A percentile compares a stretch with the other conserved stretches of the same genome.
phyloP scores from a whole-genome alignment of 2,888 invertebrate genomes.

The Phoenoteleia sp. region DNA sequence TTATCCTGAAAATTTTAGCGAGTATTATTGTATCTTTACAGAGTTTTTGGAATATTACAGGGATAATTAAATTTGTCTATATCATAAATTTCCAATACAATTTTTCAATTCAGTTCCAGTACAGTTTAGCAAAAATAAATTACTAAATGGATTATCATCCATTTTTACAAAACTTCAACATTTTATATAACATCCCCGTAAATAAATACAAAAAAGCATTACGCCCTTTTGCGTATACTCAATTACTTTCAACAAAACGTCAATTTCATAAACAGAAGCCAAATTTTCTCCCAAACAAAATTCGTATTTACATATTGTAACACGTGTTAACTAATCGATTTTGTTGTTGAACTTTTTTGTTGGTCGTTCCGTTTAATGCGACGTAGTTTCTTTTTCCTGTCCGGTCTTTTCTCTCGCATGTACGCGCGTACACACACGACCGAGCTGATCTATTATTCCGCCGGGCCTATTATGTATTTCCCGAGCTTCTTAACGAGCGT shows the following conservation, averaged over 20 bases:
- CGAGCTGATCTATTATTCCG: conserved; percentile 67
- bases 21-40: too few relatives aligned
- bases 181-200: too few relatives aligned
- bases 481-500: conserved; percentile 79
- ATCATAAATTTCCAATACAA: too few relatives aligned
- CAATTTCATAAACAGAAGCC: neutral
- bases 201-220: too few relatives aligned
- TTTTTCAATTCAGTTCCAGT: too few relatives aligned
- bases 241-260: neutral
- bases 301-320: conserved; percentile 60
- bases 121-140: too few relatives aligned
- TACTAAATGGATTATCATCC: too few relatives aligned
- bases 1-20: too few relatives aligned
- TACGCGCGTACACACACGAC: conserved; percentile 36
- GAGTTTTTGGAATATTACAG: too few relatives aligned
- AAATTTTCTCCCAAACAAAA: conserved; percentile 11
- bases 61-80: too few relatives aligned
- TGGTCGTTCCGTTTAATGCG: conserved; percentile 49
- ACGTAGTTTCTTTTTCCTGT: conserved; percentile 55
- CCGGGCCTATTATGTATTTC: conserved; percentile 80
- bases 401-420: conserved; percentile 33
- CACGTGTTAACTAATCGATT: conserved; percentile 62
- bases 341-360: conserved; percentile 61
- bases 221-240: too few relatives aligned
- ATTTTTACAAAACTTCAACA: too few relatives aligned